Conservation (phyloP, 2,113 vertebrate species). For the Lepisosteus osseus region DNA sequence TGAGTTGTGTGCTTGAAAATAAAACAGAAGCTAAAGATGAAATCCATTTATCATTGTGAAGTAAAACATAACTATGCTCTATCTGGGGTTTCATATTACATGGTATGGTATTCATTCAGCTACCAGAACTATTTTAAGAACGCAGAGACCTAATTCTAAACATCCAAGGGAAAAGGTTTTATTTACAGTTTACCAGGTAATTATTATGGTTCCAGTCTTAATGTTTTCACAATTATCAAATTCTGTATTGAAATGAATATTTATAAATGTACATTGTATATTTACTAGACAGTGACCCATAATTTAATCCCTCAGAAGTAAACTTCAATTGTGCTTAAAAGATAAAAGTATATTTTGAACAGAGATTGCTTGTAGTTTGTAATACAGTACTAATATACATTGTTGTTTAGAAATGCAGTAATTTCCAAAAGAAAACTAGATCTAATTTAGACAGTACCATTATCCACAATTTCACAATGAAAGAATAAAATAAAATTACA, state of each 20-base stretch:
- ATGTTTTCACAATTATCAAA: conserved; percentile 70
- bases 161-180: conserved; percentile 63
- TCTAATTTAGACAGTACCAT: conserved; percentile 67
- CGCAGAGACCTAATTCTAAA: conserved; percentile 8
- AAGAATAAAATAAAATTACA: conserved; percentile 72
- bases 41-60: too few species aligned
- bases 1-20: too few species aligned
- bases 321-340: conserved; percentile 71
- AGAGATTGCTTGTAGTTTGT: conserved; percentile 57
- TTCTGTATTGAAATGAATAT: conserved; percentile 62
- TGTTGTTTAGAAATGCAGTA: conserved; percentile 56
- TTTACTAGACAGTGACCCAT: conserved; percentile 63
- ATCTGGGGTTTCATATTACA: neutral
- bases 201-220: conserved; percentile 64
- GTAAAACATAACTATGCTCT: neutral
- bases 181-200: conserved; percentile 71
- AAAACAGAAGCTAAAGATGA: too few species aligned
- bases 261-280: conserved; percentile 68
- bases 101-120: neutral
- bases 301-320: conserved; percentile 70
- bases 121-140: neutral
- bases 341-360: conserved; percentile 60
- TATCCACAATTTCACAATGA: conserved; percentile 67
- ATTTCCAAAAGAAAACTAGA: conserved; percentile 52
- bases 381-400: conserved; percentile 69